These are phyloP conservation scores for Andrena praecox DNA, from an alignment of 2,888 invertebrate species.

Conservation along the genomic window DNA sequence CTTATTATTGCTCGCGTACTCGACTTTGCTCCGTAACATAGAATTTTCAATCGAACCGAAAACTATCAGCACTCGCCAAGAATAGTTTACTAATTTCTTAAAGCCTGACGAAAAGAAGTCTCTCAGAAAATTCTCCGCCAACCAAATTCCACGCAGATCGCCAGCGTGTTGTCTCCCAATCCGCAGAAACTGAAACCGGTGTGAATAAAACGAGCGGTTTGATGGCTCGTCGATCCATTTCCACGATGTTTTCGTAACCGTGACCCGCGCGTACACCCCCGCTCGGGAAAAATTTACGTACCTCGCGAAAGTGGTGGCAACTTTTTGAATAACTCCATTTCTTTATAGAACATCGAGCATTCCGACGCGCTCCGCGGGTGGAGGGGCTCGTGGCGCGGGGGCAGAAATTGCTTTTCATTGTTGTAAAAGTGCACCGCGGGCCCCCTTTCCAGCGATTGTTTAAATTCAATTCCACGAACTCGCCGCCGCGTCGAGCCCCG, in stretches of 20 bases:
- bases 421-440: constrained; percentile 25
- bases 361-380: background rate
- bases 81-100: background rate
- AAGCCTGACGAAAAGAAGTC: background rate
- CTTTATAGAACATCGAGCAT: constrained; percentile 4
- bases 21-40: too few relatives aligned
- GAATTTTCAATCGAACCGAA: too few relatives aligned
- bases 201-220: constrained; percentile 32
- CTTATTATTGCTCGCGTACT: too few relatives aligned
- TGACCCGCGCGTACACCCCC: constrained; percentile 23
- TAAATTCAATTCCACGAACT: constrained; percentile 47
- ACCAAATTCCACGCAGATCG: constrained; percentile 10
- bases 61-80: background rate
- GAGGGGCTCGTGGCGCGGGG: background rate
- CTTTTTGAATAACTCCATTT: constrained; percentile 43
- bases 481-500: constrained; percentile 8
- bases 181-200: background rate
- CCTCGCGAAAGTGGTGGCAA: constrained; percentile 23
- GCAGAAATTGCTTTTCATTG: constrained; percentile 49
- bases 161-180: constrained; percentile 11
- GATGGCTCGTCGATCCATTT: constrained; percentile 29
- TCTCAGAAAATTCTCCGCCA: background rate
- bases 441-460: constrained; percentile 41
- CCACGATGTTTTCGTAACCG: constrained; percentile 32
- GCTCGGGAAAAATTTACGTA: constrained; percentile 25